Percentiles rank a stretch among this genome's conserved stretches.
phyloP scores from a whole-genome alignment of 2,888 invertebrate species.

The Cephus rjabovi region DNA sequence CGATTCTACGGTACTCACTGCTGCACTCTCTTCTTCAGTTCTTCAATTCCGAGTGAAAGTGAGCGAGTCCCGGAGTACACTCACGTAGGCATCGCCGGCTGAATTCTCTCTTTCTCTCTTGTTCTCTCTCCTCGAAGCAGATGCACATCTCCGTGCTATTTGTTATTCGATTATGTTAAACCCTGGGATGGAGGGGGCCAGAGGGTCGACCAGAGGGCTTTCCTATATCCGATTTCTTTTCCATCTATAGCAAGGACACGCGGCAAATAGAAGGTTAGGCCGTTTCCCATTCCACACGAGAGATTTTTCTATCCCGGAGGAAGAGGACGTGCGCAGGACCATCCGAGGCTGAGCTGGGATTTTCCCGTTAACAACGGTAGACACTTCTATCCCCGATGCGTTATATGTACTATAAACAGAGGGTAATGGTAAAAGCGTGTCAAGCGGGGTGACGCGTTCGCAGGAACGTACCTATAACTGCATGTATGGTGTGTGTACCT shows the following conservation, averaged over 20 bases:
- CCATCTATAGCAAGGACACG: too few relatives aligned
- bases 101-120: too few relatives aligned
- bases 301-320: not conserved
- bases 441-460: slow-evolving; percentile 2
- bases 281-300: too few relatives aligned
- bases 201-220: too few relatives aligned
- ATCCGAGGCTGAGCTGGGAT: not conserved
- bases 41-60: slow-evolving; percentile 10
- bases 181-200: too few relatives aligned
- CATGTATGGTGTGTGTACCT: not conserved
- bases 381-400: not conserved
- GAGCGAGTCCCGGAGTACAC: too few relatives aligned
- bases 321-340: not conserved
- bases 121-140: too few relatives aligned
- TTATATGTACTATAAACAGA: slow-evolving; percentile 19
- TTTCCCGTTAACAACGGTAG: slow-evolving; percentile 1
- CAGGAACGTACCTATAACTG: slow-evolving; percentile 2
- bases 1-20: slow-evolving; percentile 19
- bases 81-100: too few relatives aligned
- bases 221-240: too few relatives aligned
- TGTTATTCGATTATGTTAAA: too few relatives aligned
- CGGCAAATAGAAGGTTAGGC: too few relatives aligned
- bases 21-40: slow-evolving; percentile 7
- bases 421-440: slow-evolving; percentile 24
- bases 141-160: too few relatives aligned